Base-by-base conservation (phyloP, 1,140 invertebrate species). In the Pteromalus puparum region DNA sequence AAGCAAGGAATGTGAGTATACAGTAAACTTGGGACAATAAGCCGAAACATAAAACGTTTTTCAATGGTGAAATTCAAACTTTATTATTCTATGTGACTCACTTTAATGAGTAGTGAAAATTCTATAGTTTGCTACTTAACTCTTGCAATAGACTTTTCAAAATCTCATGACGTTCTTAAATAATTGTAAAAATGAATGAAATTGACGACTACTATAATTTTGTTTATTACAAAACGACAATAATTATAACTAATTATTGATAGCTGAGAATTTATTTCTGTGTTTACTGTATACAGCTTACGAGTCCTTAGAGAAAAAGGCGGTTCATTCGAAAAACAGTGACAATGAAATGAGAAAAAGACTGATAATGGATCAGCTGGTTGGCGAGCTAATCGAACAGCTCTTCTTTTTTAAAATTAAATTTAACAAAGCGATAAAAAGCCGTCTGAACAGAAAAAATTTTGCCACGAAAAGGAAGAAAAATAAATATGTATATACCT, bases 261-360 rank as follows among this genome's bases (percentile, higher is more conserved):
- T 61, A 61, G 21, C 53, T 5, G 53, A 61, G 18, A 61, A 61
- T 61, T 21, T n/a, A 21, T 61, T 61, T 61, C 53, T 61, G 1
- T 61, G 53, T 61, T 61, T 61, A 61, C 6, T 70, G 38, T 72
- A 72, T 38, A 81, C 30, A 72, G 38, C 68, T 73, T 73, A 73
- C 18, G 18, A 61, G 26, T n/a, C 18, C 28, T 30, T 53, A 70
- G 18, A 21, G 30, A 24, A 73, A 61, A 74, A 21, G 18, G 24
- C 61, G 65, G 81, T 68, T 82, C 30, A 82, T 75, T 67, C n/a
- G 26, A 78, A 72, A 78, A 18, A 77, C 30, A 48, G 26, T 68
- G 82, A 83, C 67, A 84, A 79, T 84, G 82, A 73, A 73, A 79
- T 46, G 82, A 84, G 82, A 79, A 79, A 79, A 84, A 84, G 82